A percentile compares a stretch with the other conserved stretches of the same genome.
phyloP scores from a whole-genome alignment of 1,140 invertebrate species.

The Drosophila ananassae region DNA sequence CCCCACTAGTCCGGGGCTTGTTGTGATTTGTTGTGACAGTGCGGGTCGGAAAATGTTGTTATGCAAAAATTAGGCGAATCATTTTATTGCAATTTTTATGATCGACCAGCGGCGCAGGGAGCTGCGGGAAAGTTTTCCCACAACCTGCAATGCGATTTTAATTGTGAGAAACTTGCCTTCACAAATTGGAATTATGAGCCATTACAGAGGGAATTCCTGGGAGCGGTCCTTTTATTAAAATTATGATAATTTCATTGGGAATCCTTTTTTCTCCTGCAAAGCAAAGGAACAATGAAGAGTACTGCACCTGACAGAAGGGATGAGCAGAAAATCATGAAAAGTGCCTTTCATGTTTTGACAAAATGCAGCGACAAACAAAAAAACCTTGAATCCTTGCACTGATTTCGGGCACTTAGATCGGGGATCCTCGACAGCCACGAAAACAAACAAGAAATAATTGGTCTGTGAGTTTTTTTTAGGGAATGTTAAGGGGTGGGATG shows the following conservation, averaged over 20 bases:
- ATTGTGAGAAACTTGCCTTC: slow-evolving; percentile 64
- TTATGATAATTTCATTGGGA: slow-evolving; percentile 74
- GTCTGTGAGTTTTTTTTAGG: slow-evolving; percentile 19
- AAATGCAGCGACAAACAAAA: slow-evolving; percentile 66
- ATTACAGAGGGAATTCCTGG: slow-evolving; percentile 25
- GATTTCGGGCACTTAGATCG: slow-evolving; percentile 71
- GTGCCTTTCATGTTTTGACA: slow-evolving; percentile 76
- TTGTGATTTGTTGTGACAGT: slow-evolving; percentile 82
- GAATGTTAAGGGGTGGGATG: slow-evolving; percentile 15
- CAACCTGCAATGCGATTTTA: slow-evolving; percentile 68
- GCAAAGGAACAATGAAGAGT: slow-evolving; percentile 15
- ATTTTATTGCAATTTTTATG: slow-evolving; percentile 84
- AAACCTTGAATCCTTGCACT: slow-evolving; percentile 44
- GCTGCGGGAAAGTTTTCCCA: slow-evolving; percentile 42
- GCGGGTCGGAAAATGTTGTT: slow-evolving; percentile 73
- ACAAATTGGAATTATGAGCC: slow-evolving; percentile 53
- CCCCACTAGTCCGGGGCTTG: slow-evolving; percentile 28
- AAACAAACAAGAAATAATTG: slow-evolving; percentile 45
- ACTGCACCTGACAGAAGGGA: slow-evolving; percentile 68
- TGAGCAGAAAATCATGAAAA: slow-evolving; percentile 43
- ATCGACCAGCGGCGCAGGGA: slow-evolving; percentile 38
- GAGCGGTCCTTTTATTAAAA: slow-evolving; percentile 48
- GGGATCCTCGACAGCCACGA: slow-evolving; percentile 49
- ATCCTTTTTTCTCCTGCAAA: slow-evolving; percentile 37
- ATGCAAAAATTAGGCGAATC: slow-evolving; percentile 83